Conservation (phyloP, 2,888 invertebrate species). For the Alloplasta piceator region DNA sequence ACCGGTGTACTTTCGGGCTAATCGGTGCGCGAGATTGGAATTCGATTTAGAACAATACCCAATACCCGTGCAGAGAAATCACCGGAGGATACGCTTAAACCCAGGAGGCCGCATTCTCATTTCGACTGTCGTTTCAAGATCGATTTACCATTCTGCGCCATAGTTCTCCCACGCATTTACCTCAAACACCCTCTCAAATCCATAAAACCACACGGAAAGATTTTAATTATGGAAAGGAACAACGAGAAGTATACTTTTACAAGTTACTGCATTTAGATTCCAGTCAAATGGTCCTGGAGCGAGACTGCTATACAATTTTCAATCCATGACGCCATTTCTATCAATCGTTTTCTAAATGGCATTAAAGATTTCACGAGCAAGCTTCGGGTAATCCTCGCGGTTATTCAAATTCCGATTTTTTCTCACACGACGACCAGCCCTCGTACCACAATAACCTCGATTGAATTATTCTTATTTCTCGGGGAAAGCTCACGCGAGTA, state of each 20-base stretch:
- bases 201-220: constrained; percentile 9
- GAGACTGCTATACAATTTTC: no score
- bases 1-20: constrained; percentile 46
- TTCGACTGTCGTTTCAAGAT: constrained; percentile 31
- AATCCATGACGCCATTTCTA: no score
- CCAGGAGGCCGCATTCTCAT: constrained; percentile 12
- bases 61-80: constrained; percentile 23
- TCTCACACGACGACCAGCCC: not conserved
- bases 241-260: no score
- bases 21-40: constrained; percentile 61
- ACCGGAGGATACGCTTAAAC: constrained; percentile 16
- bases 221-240: constrained; percentile 34
- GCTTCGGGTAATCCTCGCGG: not conserved
- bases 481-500: constrained; percentile 40
- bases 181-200: constrained; percentile 8
- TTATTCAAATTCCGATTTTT: not conserved
- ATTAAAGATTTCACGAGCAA: no score
- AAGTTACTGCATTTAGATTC: no score
- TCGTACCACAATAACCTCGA: constrained; percentile 44
- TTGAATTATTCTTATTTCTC: constrained; percentile 44
- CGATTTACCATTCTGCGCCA: constrained; percentile 28
- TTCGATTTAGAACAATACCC: constrained; percentile 54
- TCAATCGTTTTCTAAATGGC: no score
- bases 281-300: no score
- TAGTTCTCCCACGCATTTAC: constrained; percentile 11